A percentile compares a stretch with the other conserved stretches of the same genome.
phyloP scores from a whole-genome alignment of 2,888 invertebrate species.

The Blastobasis lacticolella region DNA sequence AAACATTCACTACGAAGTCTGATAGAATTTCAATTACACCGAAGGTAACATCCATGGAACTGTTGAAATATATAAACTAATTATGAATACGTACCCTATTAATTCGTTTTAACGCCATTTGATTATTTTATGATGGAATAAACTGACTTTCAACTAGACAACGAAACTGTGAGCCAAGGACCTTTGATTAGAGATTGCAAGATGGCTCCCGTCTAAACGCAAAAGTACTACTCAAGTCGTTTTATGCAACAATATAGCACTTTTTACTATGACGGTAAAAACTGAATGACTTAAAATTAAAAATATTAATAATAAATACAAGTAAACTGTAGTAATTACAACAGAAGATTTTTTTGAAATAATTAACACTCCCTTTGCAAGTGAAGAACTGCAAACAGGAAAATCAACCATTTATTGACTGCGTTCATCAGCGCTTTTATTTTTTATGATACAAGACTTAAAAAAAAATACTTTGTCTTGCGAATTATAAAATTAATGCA shows the following conservation, averaged over 20 bases:
- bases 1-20: slow-evolving; percentile 74
- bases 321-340: slow-evolving; percentile 56
- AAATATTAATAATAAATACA: slow-evolving; percentile 66
- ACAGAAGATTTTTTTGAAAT: slow-evolving; percentile 54
- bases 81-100: slow-evolving; percentile 86
- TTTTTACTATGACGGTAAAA: slow-evolving; percentile 42
- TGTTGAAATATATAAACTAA: slow-evolving; percentile 36
- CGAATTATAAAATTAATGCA: no score
- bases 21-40: slow-evolving; percentile 60
- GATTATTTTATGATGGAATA: slow-evolving; percentile 80
- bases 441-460: slow-evolving; percentile 9
- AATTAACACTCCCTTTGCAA: slow-evolving; percentile 63
- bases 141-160: slow-evolving; percentile 86
- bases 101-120: slow-evolving; percentile 98
- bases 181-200: slow-evolving; percentile 91
- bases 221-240: slow-evolving; percentile 82
- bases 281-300: slow-evolving; percentile 52
- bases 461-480: no score
- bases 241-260: slow-evolving; percentile 58
- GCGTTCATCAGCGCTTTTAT: slow-evolving; percentile 38
- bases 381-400: slow-evolving; percentile 71
- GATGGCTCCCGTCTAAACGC: slow-evolving; percentile 89
- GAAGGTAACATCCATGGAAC: slow-evolving; percentile 31
- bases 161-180: slow-evolving; percentile 88
- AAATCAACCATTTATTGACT: slow-evolving; percentile 68